phyloP scores from a whole-genome alignment of 2,888 invertebrate species.

The Dasypogon diadema region DNA sequence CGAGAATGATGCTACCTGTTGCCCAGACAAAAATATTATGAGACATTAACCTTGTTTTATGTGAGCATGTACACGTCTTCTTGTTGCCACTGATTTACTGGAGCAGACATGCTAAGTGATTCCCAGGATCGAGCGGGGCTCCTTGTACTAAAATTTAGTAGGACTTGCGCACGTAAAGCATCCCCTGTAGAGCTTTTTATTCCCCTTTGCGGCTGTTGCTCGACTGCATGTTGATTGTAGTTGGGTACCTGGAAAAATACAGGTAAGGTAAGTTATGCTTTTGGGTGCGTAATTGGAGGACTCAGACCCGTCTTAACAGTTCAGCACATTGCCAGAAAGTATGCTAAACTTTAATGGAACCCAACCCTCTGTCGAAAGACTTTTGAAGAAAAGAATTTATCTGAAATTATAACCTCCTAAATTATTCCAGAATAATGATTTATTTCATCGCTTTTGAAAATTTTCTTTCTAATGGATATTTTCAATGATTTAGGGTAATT shows the following conservation, averaged over 20 bases:
- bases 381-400: not conserved
- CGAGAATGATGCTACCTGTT: constrained; percentile 4
- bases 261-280: not conserved
- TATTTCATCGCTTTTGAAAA: not conserved
- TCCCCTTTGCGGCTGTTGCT: constrained; percentile 11
- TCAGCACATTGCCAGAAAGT: not conserved
- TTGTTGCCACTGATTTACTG: not conserved
- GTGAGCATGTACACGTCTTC: constrained; percentile 1
- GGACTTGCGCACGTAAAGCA: not conserved
- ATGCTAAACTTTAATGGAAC: not conserved
- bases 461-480: not conserved
- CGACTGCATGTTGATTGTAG: constrained; percentile 8
- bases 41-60: constrained; percentile 38
- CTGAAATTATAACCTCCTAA: constrained; percentile 17
- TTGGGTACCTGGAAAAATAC: constrained; percentile 28
- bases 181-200: not conserved
- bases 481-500: not conserved
- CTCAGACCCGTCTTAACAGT: not conserved
- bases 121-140: constrained; percentile 16
- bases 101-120: constrained; percentile 8
- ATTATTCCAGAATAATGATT: constrained; percentile 23
- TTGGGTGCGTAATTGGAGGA: not conserved
- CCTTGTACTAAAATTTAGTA: constrained; percentile 9
- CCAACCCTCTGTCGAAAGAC: not conserved
- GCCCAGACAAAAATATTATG: constrained; percentile 21